These are phyloP conservation scores for Caenorhabditis tropicalis DNA, from an alignment of 1,140 invertebrate genomes.

Conservation along the genomic window DNA sequence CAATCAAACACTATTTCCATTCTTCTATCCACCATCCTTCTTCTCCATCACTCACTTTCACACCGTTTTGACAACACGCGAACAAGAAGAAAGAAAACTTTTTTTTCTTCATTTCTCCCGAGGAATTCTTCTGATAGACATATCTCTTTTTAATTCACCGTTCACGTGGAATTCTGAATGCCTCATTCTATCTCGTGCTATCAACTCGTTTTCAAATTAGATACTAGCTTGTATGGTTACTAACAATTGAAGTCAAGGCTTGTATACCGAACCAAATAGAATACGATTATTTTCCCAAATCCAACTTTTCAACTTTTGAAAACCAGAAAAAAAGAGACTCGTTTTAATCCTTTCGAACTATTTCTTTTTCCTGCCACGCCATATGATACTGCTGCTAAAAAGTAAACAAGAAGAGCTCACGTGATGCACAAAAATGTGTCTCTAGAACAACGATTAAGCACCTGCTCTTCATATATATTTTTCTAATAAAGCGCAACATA, in stretches of 20 bases:
- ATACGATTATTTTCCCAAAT: not conserved
- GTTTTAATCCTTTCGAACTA: not conserved
- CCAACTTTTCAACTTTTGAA: not conserved
- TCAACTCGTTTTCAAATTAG: not conserved
- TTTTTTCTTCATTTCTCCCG: not conserved
- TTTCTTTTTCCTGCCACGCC: not conserved
- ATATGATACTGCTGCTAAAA: conserved; percentile 14
- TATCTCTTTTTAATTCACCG: not conserved
- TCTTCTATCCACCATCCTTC: not conserved
- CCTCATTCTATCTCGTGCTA: not conserved
- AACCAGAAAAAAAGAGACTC: not conserved
- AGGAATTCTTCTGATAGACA: not conserved
- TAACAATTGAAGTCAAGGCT: not conserved
- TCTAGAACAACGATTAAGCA: not conserved
- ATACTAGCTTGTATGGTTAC: not conserved
- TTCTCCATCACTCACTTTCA: conserved; percentile 38
- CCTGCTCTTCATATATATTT: not conserved
- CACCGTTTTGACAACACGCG: conserved; percentile 44
- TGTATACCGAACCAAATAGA: not conserved
- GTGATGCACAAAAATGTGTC: not conserved
- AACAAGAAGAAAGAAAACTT: conserved; percentile 29
- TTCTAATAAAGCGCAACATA: not conserved
- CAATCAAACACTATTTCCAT: not conserved
- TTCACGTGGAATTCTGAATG: not conserved
- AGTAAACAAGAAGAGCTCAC: conserved; percentile 27